Evolutionary conservation across 2,888 invertebrate genomes (phyloP), one percentile per base, ranked within the genome.

Genomic region (Caenorhabditis wallacei): DNA sequence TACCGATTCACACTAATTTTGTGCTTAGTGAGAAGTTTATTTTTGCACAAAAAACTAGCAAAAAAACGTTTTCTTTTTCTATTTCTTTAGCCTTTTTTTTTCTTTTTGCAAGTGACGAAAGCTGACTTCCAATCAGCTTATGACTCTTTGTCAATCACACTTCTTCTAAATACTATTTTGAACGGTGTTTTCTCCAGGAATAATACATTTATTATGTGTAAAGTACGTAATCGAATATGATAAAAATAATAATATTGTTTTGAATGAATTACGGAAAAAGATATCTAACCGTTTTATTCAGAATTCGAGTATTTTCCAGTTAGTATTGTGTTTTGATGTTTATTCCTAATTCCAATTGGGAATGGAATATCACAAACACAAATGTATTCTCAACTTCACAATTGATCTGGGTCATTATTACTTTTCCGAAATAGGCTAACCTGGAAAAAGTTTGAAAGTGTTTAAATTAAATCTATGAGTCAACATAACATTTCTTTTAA

Each of bases 1-100:
- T 37, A 59, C 56, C 46, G 57, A 76, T 75, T 75, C 75, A 66
- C 68, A 61, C 76, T 76, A 76, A 76, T 76, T 76, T 69, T 30
- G 51, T 59, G 22, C 66, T 1, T 26, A 30, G 57, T 35, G 20
- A 13, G 20, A 16, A 22, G 61, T 63, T 26, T 24, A 40, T 46
- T 43, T 37, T 24, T 40, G 61, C 61, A 48, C 30, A 63, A 24
- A 22, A 53, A n/a, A 24, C 18, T 18, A 3, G 46, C 46, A 48
- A 51, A 8, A 16, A 16, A 46, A 43, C 4, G 7, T 20, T 13
- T 24, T 40, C 24, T 22, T 2, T n/a, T 63, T 63, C 40, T 46
- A 1, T 48, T 64, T 51, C 16, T 64, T 51, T 64, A 51, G 26
- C 8, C 30, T 51, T 35, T 13, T 30, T 51, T 20, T 48, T 64